Percentiles rank a stretch among this genome's conserved stretches.
These are phyloP conservation scores for Dromius quadrimaculatus DNA, from an alignment of 2,888 invertebrate species.

Conservation along the genomic window DNA sequence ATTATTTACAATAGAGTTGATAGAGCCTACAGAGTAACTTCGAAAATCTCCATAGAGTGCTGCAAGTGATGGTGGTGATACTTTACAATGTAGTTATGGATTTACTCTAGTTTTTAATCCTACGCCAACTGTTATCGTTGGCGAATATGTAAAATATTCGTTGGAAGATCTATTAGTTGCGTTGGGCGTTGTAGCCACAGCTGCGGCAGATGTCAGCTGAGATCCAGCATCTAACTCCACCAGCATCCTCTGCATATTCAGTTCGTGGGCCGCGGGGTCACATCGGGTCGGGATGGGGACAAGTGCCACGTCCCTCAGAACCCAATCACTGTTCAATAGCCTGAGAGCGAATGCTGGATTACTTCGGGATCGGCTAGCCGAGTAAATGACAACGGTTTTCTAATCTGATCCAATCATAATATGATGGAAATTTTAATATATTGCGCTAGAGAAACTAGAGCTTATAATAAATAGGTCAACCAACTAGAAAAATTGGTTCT, in stretches of 20 bases:
- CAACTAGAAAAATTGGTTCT: too few relatives aligned
- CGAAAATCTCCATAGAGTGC: too few relatives aligned
- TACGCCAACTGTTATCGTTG: constrained; percentile 2
- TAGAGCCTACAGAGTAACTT: too few relatives aligned
- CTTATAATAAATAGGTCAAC: too few relatives aligned
- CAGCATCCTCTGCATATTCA: constrained; percentile 46
- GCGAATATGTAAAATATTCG: constrained; percentile 39
- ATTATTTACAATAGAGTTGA: too few relatives aligned
- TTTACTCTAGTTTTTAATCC: constrained; percentile 22
- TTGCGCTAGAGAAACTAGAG: too few relatives aligned
- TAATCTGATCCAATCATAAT: constrained; percentile 30
- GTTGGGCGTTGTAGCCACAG: constrained; percentile 32
- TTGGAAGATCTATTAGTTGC: constrained; percentile 36
- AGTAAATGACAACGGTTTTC: constrained; percentile 37
- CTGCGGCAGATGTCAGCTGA: constrained; percentile 45
- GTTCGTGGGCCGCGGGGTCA: constrained; percentile 37
- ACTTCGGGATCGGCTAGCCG: constrained; percentile 8
- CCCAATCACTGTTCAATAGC: constrained; percentile 51
- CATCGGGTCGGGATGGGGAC: neutral
- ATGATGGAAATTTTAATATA: constrained; percentile 29
- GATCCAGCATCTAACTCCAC: neutral
- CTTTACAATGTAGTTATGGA: too few relatives aligned
- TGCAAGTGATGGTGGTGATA: too few relatives aligned
- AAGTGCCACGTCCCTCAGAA: constrained; percentile 14
- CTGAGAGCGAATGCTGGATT: constrained; percentile 42